Conservation (phyloP, 2,797 vertebrate species). For the Anas flavirostris region DNA sequence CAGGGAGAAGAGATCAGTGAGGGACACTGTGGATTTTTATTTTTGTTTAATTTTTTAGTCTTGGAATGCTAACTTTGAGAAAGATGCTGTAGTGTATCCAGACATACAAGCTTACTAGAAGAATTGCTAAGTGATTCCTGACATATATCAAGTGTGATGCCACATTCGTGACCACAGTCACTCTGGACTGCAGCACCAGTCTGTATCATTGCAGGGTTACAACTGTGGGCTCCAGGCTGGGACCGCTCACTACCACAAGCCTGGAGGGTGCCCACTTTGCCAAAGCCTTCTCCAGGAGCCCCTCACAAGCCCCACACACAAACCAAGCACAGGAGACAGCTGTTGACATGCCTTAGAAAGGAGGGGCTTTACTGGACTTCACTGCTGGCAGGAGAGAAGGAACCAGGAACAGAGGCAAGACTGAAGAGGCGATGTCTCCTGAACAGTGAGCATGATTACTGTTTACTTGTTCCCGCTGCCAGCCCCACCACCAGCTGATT, state of each 20-base stretch:
- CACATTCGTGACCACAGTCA: neutral
- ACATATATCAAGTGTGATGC: neutral
- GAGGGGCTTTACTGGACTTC: neutral
- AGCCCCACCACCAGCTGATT: accelerated
- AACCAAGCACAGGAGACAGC: neutral
- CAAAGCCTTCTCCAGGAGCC: accelerated
- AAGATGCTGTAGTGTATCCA: neutral
- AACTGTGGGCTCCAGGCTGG: neutral
- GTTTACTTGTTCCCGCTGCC: neutral
- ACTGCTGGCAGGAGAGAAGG: neutral
- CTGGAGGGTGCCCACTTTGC: neutral
- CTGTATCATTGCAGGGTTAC: neutral
- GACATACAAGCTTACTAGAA: accelerated
- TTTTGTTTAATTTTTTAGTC: neutral
- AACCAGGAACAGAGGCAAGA: neutral
- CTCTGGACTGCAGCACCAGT: neutral
- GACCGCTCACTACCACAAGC: accelerated
- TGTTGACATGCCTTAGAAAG: neutral
- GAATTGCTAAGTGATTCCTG: neutral
- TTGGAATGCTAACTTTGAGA: neutral
- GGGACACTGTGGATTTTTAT: neutral
- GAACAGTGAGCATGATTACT: accelerated
- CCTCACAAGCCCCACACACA: accelerated
- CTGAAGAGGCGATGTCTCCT: accelerated
- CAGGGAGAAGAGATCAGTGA: neutral